phyloP scores from a whole-genome alignment of 2,797 vertebrate genomes.

The Coreius guichenoti region DNA sequence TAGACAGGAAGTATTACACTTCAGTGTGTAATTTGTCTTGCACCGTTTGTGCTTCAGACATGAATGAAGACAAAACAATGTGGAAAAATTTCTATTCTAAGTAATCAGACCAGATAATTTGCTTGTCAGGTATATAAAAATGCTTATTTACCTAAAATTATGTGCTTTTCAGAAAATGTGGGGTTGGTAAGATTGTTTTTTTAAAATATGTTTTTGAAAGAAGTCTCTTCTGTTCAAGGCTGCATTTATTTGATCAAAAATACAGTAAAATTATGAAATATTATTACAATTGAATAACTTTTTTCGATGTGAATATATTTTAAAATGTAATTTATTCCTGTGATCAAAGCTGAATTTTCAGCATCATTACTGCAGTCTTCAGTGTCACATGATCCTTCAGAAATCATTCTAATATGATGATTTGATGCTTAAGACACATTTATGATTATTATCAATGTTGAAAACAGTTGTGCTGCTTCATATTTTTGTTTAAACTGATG shows the following conservation, averaged over 20 bases:
- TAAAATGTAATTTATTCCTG: neutral
- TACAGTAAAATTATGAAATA: neutral
- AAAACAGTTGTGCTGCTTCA: neutral
- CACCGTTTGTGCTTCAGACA: neutral
- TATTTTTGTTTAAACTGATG: neutral
- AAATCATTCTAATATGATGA: neutral
- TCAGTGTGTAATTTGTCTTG: neutral
- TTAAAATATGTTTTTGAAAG: no score
- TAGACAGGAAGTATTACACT: no score
- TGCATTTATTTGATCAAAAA: neutral
- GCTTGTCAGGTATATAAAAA: neutral
- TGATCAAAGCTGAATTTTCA: neutral
- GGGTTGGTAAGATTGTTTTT: no score
- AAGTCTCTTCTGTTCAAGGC: neutral
- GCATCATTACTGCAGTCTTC: neutral
- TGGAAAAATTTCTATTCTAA: neutral
- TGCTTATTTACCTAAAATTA: neutral
- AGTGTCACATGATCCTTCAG: neutral
- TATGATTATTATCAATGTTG: accelerated
- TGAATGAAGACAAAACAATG: neutral
- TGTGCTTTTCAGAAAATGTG: neutral
- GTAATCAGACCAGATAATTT: neutral
- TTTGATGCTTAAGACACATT: neutral
- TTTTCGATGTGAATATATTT: neutral
- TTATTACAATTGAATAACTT: neutral